Base-by-base conservation (phyloP, 1,140 invertebrate species). In the Aphis craccivora region DNA sequence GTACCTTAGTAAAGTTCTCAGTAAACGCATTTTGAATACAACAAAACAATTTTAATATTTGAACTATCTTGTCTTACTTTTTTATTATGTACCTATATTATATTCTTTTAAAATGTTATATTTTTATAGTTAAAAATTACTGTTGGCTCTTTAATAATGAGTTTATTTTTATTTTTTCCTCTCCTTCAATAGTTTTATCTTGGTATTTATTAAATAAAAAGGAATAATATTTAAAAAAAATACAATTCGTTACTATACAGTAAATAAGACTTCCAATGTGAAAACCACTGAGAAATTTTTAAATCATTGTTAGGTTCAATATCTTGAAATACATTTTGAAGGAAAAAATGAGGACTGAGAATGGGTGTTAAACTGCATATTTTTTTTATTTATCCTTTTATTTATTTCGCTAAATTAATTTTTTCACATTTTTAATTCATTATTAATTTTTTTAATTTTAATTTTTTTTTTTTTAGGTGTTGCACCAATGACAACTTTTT, bases 401-500 rank as follows among this genome's bases (percentile, higher is more conserved):
- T 76, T 0, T 14, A n/a, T 76, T 76, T 67, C 5, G 4, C 30
- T 14, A n/a, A 76, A 76, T 67, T 30, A n/a, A 76, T 76, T n/a
- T 18, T n/a, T 14, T 76, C n/a, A n/a, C 14, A 76, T 76, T 76
- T 76, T 1, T 76, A 35, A 76, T 76, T 76, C 4, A 20, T 14
- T 18, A 76, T 4, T 30, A n/a, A 18, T 5, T n/a, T 76, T 25
- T 67, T 67, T 67, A 14, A 30, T 67, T 30, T n/a, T 4, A 53
- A 0, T 35, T 8, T 53, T 53, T 53, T 53, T 89, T 23, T 90
- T 90, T 40, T 40, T 95, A 99, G 98, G 97, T 67, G 97, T 97
- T 86, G 97, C 97, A 87, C 97, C 97, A 76, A 95, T 98, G 84
- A 96, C 98, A 55, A 97, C 97, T 90, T 98, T 98, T 95, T 95